Conservation (phyloP, 2,113 vertebrate genomes). For the Macaca mulatta region DNA sequence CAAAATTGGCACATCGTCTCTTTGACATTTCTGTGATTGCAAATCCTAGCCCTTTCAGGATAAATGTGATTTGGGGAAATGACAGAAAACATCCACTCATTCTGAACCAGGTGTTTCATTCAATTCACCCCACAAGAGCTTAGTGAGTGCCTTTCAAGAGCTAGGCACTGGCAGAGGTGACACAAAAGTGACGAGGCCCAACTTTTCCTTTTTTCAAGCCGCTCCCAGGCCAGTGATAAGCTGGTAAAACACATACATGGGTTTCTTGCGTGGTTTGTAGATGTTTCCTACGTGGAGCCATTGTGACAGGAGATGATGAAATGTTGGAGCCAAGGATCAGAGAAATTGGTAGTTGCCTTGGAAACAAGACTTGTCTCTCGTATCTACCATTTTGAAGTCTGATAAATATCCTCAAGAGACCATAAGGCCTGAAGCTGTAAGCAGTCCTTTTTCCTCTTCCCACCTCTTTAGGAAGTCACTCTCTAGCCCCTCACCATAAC, state of each 20-base stretch:
- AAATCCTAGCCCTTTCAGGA: not conserved
- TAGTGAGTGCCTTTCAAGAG: not conserved
- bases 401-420: not conserved
- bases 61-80: not conserved
- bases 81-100: not conserved
- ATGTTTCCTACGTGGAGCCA: not conserved
- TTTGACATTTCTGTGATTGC: not conserved
- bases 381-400: not conserved
- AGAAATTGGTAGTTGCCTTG: not conserved
- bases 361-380: not conserved
- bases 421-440: not conserved
- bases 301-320: not conserved
- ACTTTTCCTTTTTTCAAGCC: not conserved
- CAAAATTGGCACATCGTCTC: not conserved
- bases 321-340: not conserved
- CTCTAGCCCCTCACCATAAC: not conserved
- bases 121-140: not conserved
- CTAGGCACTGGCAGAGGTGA: fast-evolving
- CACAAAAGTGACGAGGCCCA: not conserved
- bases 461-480: not conserved
- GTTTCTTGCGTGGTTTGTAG: not conserved
- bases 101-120: not conserved
- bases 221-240: not conserved
- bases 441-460: not conserved
- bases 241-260: not conserved